Conservation (phyloP, 2,113 vertebrate species). For the Vanacampus margaritifer region DNA sequence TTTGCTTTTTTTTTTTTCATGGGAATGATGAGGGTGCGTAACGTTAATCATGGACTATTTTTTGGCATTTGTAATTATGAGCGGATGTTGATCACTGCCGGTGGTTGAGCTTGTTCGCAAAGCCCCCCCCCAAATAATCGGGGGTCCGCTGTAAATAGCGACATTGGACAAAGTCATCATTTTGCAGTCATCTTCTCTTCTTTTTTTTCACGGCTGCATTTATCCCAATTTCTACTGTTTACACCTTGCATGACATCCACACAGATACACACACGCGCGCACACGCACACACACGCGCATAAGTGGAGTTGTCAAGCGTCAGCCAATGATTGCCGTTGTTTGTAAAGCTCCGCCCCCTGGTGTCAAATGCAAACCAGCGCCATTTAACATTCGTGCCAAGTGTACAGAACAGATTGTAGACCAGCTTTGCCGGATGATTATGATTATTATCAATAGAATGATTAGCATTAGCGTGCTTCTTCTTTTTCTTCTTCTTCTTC, state of each 20-base stretch:
- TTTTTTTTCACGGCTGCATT: too few species aligned
- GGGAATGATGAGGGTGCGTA: too few species aligned
- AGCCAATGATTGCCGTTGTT: not conserved
- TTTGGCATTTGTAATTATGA: too few species aligned
- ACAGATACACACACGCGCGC: too few species aligned
- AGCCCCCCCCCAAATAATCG: too few species aligned
- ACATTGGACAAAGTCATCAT: not conserved
- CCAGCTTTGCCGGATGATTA: slow-evolving; percentile 26
- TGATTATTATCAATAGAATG: slow-evolving; percentile 11
- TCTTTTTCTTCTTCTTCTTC: slow-evolving; percentile 60
- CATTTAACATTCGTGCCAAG: slow-evolving; percentile 64
- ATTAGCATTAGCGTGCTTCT: slow-evolving; percentile 61
- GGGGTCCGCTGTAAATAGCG: not conserved
- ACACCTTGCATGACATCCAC: too few species aligned
- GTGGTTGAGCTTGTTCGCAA: too few species aligned
- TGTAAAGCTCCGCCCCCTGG: not conserved
- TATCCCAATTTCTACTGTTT: too few species aligned
- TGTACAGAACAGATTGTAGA: slow-evolving; percentile 70
- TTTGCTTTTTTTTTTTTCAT: too few species aligned
- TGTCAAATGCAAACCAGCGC: not conserved
- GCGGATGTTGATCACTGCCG: too few species aligned
- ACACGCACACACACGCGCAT: too few species aligned
- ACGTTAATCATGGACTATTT: too few species aligned
- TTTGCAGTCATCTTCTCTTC: not conserved
- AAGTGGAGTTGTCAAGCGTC: not conserved